Percentiles rank a stretch among this genome's conserved stretches.
phyloP scores from a whole-genome alignment of 2,797 vertebrate species.

The Aselliscus stoliczkanus region DNA sequence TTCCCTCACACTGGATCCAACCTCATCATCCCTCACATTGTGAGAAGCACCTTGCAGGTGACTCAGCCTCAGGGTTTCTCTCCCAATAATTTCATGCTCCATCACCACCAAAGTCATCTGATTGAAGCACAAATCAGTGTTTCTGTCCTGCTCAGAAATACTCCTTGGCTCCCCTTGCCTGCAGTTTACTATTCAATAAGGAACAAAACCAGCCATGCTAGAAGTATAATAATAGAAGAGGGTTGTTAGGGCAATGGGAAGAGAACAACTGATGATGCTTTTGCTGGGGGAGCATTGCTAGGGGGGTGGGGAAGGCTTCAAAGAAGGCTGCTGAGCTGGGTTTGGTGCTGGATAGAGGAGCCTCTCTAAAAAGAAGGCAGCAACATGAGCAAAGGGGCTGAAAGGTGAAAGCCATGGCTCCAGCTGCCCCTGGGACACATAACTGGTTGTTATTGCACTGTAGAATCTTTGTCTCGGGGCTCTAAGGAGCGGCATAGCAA shows the following conservation, averaged over 20 bases:
- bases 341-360: background rate
- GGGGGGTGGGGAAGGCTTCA: background rate
- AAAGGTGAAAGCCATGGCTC: background rate
- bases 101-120: background rate
- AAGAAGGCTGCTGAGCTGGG: background rate
- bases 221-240: background rate
- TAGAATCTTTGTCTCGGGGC: background rate
- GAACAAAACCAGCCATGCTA: background rate
- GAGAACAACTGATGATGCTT: background rate
- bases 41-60: background rate
- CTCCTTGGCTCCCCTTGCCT: background rate
- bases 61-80: background rate
- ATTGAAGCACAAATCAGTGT: background rate
- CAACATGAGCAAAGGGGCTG: background rate
- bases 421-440: background rate
- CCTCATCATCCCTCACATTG: background rate
- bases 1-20: background rate
- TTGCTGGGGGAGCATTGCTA: background rate
- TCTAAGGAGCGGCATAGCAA: conserved; percentile 5
- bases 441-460: background rate
- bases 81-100: background rate
- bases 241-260: background rate
- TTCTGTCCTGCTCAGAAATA: background rate
- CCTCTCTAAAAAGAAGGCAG: background rate
- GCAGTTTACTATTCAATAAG: background rate